Conservation (phyloP, 30 jellyfish, hydroid and myxozoan genomes). For the Sanderia malayensis region DNA sequence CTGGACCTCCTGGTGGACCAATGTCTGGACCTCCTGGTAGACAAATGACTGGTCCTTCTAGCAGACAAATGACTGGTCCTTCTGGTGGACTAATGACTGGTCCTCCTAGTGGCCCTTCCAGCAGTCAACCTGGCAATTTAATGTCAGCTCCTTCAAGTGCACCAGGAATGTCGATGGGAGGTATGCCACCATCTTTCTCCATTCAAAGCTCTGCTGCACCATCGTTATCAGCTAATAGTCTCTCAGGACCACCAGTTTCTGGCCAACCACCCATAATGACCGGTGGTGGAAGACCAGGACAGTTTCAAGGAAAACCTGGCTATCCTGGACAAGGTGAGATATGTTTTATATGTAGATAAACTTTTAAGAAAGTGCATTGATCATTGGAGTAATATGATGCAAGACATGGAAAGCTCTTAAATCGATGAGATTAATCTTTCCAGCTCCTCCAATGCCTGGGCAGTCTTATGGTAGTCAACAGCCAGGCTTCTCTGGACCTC, state of each 20-base stretch:
- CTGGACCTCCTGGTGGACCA: conserved; percentile 24
- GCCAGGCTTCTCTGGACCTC: conserved; percentile 15
- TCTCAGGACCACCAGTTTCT: conserved; percentile 63
- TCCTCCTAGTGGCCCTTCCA: conserved; percentile 19
- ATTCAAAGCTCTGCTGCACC: conserved; percentile 25
- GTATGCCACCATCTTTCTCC: conserved; percentile 17
- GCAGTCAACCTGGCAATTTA: background rate
- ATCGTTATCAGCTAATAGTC: conserved; percentile 23
- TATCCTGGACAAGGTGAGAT: conserved; percentile 41
- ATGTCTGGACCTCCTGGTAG: conserved; percentile 17
- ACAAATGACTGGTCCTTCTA: conserved; percentile 7
- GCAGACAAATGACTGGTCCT: conserved; percentile 18
- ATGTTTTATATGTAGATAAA: no score
- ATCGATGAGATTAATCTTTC: no score
- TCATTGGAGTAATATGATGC: no score
- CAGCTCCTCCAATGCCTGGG: conserved; percentile 46
- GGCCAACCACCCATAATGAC: conserved; percentile 52
- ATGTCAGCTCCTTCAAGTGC: background rate
- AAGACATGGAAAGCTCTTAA: no score
- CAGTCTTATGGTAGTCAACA: conserved; percentile 26
- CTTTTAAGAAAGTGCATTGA: no score
- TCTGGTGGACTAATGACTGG: conserved; percentile 14
- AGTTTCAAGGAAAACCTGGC: conserved; percentile 26
- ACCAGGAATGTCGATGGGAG: conserved; percentile 12
- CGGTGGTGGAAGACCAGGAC: conserved; percentile 46